A percentile compares a stretch with the other conserved stretches of the same genome.
Conservation (phyloP, 2,113 vertebrate species). For the Peromyscus leucopus region DNA sequence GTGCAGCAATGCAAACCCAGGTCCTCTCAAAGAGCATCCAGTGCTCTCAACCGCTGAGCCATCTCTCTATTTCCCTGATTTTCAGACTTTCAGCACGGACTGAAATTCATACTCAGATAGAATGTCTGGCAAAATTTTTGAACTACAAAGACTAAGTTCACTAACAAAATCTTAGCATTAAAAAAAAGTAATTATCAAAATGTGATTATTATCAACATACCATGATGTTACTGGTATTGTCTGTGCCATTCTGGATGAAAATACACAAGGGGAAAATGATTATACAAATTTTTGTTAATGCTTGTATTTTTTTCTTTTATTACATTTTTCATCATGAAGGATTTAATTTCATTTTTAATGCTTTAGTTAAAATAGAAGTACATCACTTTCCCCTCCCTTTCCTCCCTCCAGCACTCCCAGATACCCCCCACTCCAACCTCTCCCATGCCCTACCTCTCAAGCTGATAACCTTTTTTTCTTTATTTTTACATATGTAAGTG, state of each 20-base stretch:
- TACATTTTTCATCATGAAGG: no score
- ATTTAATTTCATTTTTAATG: neutral
- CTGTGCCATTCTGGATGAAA: neutral
- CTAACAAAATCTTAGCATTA: neutral
- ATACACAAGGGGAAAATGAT: neutral
- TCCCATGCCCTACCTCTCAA: no score
- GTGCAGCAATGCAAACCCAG: neutral
- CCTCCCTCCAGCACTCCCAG: neutral
- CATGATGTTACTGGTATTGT: neutral
- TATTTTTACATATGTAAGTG: neutral
- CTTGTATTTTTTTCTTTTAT: neutral
- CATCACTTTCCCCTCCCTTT: neutral
- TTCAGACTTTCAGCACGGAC: neutral
- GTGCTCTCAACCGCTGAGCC: neutral
- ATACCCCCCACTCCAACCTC: neutral
- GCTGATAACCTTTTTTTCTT: neutral
- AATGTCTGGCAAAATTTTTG: neutral
- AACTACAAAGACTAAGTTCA: neutral
- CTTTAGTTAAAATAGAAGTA: neutral
- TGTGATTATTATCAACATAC: neutral
- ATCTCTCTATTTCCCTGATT: neutral
- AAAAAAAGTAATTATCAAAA: neutral
- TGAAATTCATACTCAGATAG: neutral
- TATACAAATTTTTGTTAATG: neutral
- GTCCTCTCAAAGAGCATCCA: neutral